phyloP scores from a whole-genome alignment of 2,113 vertebrate species.

The Alces alces region DNA sequence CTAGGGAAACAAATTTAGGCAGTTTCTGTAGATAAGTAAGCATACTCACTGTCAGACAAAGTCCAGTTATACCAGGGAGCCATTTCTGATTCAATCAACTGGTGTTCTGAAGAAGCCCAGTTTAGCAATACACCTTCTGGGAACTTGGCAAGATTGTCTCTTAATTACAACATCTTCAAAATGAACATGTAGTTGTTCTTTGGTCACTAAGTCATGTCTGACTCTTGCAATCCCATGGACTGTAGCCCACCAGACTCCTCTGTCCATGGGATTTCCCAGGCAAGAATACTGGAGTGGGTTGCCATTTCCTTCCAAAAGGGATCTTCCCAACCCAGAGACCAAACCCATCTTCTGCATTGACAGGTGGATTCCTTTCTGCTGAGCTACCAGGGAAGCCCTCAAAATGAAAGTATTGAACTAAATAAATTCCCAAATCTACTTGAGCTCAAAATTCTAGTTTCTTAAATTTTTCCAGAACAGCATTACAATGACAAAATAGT shows the following conservation, averaged over 20 bases:
- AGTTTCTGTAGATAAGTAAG: not conserved
- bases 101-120: not conserved
- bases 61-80: not conserved
- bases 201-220: not conserved
- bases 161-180: constrained; percentile 23
- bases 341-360: not conserved
- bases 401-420: not conserved
- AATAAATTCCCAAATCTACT: not conserved
- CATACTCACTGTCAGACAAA: not conserved
- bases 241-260: not conserved
- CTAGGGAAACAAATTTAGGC: not conserved
- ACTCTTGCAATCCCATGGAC: not conserved
- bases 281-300: not conserved
- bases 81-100: not conserved
- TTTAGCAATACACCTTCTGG: not conserved
- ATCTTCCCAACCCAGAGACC: not conserved
- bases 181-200: not conserved
- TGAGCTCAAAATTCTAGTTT: not conserved
- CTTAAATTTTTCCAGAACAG: not conserved
- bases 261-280: not conserved
- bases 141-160: not conserved
- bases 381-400: not conserved
- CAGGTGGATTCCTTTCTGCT: not conserved
- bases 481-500: not conserved
- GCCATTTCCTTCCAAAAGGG: not conserved